Percentiles rank a stretch among this genome's conserved stretches.
Evolutionary conservation across 2,797 vertebrate genomes (phyloP).

Genomic region (Margarornis squamiger): DNA sequence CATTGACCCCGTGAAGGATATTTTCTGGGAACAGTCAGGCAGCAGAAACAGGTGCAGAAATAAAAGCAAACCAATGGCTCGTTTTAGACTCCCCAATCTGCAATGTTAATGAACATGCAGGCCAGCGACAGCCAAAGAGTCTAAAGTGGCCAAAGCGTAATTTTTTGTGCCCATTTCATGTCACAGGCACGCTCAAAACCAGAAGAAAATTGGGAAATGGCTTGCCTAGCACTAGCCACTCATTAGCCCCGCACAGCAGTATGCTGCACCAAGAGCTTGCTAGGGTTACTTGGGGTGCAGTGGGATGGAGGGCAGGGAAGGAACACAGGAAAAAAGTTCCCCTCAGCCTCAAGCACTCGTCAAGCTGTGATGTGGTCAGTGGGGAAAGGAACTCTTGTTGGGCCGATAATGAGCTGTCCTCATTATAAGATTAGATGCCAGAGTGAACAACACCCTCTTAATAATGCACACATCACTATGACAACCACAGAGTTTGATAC

Average conservation of each 20-base stretch:
- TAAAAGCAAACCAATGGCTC: background rate
- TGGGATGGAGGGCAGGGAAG: background rate
- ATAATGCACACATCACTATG: constrained; percentile 79
- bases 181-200: background rate
- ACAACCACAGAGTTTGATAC: constrained; percentile 75
- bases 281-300: background rate
- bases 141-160: background rate
- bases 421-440: constrained; percentile 75
- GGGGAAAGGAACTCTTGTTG: background rate
- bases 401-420: constrained; percentile 67
- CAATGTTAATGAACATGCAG: background rate
- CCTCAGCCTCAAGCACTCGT: background rate
- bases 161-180: background rate
- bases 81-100: background rate
- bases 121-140: background rate
- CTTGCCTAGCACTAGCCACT: background rate
- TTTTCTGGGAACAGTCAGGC: background rate
- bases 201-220: background rate
- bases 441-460: constrained; percentile 74
- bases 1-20: background rate
- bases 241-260: background rate
- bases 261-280: background rate
- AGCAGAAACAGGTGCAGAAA: constrained; percentile 57
- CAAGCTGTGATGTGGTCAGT: background rate
- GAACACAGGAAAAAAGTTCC: background rate